Evolutionary conservation across 2,797 vertebrate genomes (phyloP), one percentile per base, ranked within the genome.

Genomic region (Sebastes hubbsi): DNA sequence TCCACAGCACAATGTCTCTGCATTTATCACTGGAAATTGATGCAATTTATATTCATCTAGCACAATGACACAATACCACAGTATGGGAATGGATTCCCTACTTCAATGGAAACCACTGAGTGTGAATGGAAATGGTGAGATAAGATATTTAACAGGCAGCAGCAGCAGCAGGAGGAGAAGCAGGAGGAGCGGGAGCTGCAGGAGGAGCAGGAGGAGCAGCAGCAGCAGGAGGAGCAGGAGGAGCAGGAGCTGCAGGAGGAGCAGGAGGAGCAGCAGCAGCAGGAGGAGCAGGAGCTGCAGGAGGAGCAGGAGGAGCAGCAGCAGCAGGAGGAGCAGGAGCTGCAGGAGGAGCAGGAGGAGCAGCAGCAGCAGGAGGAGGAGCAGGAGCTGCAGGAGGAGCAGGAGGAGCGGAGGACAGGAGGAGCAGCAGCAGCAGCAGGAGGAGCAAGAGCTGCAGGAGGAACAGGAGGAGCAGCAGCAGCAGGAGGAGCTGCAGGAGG

Each of bases 31-130:
- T 89, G 84, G 81, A 92, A 92, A 94, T 91, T 90, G 90, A 90
- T 90, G 90, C 91, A 84, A 91, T 92, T 93, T 92, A 93, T 92
- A 89, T 92, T 94, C 87, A 93, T 93, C 87, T 86, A 58, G 86
- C 85, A 81, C 74, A 82, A 84, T 85, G 88, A 85, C 88, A 92
- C 90, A 89, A 87, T 56, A 82, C 29, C 89, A 68, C 72, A 82
- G 80, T 64, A 22, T 83, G 83, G 89, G 85, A 87, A 90, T 82
- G 87, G 87, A 88, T 92, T 89, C 82, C 75, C 78, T 72, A 81
- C 88, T 90, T 89, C 87, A 92, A 77, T 87, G 88, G 86, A 34
- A 90, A 84, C 82, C 83, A 77, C 78, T 6, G 63, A 83, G 78
- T 86, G 84, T 88, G 89, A 86, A 87, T 88, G 82, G 85, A 90